Conservation (phyloP, 1,140 invertebrate genomes). For the Heliconius eleuchia region DNA sequence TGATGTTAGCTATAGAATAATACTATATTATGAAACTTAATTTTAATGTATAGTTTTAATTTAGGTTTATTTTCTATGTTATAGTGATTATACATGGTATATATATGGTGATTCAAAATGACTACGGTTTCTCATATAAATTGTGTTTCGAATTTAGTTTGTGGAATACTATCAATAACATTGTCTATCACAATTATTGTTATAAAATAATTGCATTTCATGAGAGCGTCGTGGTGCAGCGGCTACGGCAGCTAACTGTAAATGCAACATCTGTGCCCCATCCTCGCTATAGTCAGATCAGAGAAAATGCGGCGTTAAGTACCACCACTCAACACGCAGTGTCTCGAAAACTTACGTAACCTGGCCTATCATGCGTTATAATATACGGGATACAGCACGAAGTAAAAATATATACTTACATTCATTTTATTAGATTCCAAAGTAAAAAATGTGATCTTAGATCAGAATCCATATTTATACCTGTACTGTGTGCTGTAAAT, state of each 20-base stretch:
- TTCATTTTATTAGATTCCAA: neutral
- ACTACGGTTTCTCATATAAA: neutral
- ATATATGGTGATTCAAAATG: neutral
- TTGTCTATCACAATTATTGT: neutral
- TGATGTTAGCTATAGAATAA: constrained; percentile 38
- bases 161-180: neutral
- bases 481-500: neutral
- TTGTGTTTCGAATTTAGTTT: neutral
- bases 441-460: neutral
- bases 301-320: no score
- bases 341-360: no score
- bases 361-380: no score
- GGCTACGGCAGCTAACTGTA: no score
- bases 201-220: neutral
- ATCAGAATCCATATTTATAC: neutral
- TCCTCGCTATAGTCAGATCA: no score
- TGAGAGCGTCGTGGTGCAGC: no score
- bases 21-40: constrained; percentile 18
- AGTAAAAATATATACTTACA: neutral
- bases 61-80: neutral
- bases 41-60: constrained; percentile 11
- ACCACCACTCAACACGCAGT: no score
- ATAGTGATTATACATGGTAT: neutral
- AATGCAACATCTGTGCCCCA: no score
- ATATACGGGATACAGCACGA: no score